phyloP scores from a whole-genome alignment of 2,113 vertebrate species.

The Heliornis fulica region DNA sequence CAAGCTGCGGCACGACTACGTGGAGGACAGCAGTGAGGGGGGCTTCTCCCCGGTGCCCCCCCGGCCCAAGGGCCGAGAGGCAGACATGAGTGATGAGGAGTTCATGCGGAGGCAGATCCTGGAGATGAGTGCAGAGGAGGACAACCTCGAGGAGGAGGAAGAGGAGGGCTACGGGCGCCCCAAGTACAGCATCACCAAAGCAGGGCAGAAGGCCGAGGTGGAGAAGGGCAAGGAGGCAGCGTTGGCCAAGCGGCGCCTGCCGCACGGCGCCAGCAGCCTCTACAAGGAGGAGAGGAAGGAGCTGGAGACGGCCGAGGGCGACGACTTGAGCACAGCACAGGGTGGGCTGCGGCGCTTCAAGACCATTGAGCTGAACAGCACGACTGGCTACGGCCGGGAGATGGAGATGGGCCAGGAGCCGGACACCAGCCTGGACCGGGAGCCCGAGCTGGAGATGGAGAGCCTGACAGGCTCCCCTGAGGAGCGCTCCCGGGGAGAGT shows the following conservation, averaged over 20 bases:
- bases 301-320: slow-evolving; percentile 70
- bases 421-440: slow-evolving; percentile 87
- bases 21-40: slow-evolving; percentile 96
- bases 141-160: slow-evolving; percentile 86
- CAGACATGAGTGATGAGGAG: slow-evolving; percentile 88
- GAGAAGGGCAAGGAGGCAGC: slow-evolving; percentile 82
- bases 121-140: slow-evolving; percentile 98
- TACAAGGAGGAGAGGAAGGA: slow-evolving; percentile 83
- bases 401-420: slow-evolving; percentile 86
- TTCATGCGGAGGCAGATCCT: slow-evolving; percentile 96
- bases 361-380: slow-evolving; percentile 96
- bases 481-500: slow-evolving; percentile 93
- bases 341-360: slow-evolving; percentile 94
- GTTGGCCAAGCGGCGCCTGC: slow-evolving; percentile 76
- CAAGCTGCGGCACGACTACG: slow-evolving; percentile 92
- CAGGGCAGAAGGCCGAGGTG: slow-evolving; percentile 76
- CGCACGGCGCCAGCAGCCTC: slow-evolving; percentile 84
- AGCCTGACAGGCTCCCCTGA: slow-evolving; percentile 96
- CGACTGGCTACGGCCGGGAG: slow-evolving; percentile 86
- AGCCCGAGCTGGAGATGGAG: slow-evolving; percentile 98
- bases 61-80: slow-evolving; percentile 78
- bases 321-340: slow-evolving; percentile 84
- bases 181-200: slow-evolving; percentile 76
- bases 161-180: slow-evolving; percentile 76
- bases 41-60: slow-evolving; percentile 88